These are phyloP conservation scores for Probaryconus sp. DNA, from an alignment of 1,140 invertebrate species.

Conservation along the genomic window DNA sequence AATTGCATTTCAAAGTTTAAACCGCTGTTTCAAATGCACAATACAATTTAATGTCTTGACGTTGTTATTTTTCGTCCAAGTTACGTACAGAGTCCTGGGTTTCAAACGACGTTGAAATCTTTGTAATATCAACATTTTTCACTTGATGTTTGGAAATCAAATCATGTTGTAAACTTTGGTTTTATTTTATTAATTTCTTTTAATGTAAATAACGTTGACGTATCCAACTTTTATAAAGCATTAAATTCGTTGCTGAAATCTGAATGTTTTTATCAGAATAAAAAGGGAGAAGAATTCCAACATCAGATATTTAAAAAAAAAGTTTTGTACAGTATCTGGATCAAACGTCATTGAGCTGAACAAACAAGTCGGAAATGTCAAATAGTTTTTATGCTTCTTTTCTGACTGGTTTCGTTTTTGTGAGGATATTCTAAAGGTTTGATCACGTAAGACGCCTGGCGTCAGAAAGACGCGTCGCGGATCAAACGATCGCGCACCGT, in stretches of 20 bases:
- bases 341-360: not conserved
- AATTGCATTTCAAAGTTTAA: slow-evolving; percentile 54
- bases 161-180: too few species aligned
- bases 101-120: too few species aligned
- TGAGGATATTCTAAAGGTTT: slow-evolving; percentile 31
- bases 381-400: slow-evolving; percentile 27
- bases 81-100: too few species aligned
- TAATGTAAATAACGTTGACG: too few species aligned
- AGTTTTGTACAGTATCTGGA: slow-evolving; percentile 5
- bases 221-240: too few species aligned
- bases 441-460: slow-evolving; percentile 41
- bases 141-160: too few species aligned
- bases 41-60: slow-evolving; percentile 21
- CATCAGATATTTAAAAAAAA: not conserved
- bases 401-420: slow-evolving; percentile 33
- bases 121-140: too few species aligned
- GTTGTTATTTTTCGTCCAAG: not conserved
- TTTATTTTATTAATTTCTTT: too few species aligned
- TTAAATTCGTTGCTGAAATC: too few species aligned
- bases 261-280: too few species aligned
- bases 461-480: slow-evolving; percentile 50
- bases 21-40: slow-evolving; percentile 18
- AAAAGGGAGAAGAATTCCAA: too few species aligned
- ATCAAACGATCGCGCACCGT: slow-evolving; percentile 45
- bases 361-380: slow-evolving; percentile 13